Evolutionary conservation across 2,797 vertebrate genomes (phyloP), one percentile per base, ranked within the genome.

Genomic region (Manis javanica): DNA sequence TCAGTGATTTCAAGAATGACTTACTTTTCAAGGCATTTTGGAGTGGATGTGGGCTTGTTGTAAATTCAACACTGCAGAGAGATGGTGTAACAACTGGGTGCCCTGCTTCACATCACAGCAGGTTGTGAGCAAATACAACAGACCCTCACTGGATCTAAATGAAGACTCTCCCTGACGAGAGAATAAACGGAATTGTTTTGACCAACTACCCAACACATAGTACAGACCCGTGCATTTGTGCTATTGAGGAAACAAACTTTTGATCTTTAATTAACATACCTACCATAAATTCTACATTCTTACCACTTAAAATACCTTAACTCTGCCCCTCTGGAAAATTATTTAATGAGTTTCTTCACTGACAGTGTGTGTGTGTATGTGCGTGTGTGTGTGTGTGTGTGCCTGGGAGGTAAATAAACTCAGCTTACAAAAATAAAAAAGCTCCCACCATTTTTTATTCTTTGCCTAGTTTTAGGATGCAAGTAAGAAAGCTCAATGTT

Each of bases 351-450:
- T 66, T 68, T 89, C 13, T 95, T 64, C 61, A 49, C 14, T 42
- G 57, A 68, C 31, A 1, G 0, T 37, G 63, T 64, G 42, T 55
- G n/a, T 57, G 16, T 29, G 24, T 55, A 24, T 72, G 49, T 68
- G 6, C 7, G 14, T 5, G 6, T 6, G 4, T 18, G 14, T 26
- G 18, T 15, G 5, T 11, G 31, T 7, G 15, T 15, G 34, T 9
- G n/a, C 29, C 59, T 88, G 10, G 12, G 3, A 89, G n/a, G 21
- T 68, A 90, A 90, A 78, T n/a, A 42, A 81, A 91, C 14, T 78
- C 69, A 78, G 39, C 12, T 13, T 18, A 13, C 61, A 61, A 81
- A 69, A 26, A 12, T 16, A 64, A 59, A 93, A 49, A 64, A 69
- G 21, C 8, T 55, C 14, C 83, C 79, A 39, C 51, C 74, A 51